phyloP scores from a whole-genome alignment of 2,888 invertebrate species.

The Cetonia aurata region DNA sequence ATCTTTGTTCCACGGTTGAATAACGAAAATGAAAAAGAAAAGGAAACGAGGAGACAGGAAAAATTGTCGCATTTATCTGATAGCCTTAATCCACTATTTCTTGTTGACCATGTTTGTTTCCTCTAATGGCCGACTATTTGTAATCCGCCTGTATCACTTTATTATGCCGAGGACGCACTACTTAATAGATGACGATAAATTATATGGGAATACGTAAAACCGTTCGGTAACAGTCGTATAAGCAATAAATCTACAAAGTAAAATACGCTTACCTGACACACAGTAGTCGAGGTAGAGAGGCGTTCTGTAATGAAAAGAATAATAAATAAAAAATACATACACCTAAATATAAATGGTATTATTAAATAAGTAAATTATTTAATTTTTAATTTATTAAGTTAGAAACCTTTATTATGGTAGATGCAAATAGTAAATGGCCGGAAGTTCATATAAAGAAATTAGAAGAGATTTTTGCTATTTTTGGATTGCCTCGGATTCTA shows the following conservation, averaged over 20 bases:
- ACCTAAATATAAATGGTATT: no score
- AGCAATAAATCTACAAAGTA: slow-evolving; percentile 2
- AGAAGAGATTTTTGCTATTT: no score
- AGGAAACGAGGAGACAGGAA: slow-evolving; percentile 50
- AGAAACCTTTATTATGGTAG: no score
- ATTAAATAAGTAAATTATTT: no score
- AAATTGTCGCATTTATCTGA: slow-evolving; percentile 61
- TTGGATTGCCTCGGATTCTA: no score
- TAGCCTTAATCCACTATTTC: slow-evolving; percentile 53
- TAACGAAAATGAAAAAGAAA: slow-evolving; percentile 43
- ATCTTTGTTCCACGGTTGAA: slow-evolving; percentile 44
- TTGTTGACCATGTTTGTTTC: slow-evolving; percentile 52
- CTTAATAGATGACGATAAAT: slow-evolving; percentile 40
- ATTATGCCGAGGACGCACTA: slow-evolving; percentile 41
- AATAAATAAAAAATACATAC: no score
- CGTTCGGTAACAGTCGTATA: background rate
- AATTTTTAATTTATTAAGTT: no score
- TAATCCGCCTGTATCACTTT: slow-evolving; percentile 49
- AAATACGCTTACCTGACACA: background rate
- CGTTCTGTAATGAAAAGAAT: no score
- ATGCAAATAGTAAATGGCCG: background rate
- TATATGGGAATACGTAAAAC: slow-evolving; percentile 5
- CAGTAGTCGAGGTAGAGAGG: no score
- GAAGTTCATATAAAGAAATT: background rate
- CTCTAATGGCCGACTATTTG: slow-evolving; percentile 52